Conservation (phyloP, 2,113 vertebrate species). For the Marcusenius ussheri region DNA sequence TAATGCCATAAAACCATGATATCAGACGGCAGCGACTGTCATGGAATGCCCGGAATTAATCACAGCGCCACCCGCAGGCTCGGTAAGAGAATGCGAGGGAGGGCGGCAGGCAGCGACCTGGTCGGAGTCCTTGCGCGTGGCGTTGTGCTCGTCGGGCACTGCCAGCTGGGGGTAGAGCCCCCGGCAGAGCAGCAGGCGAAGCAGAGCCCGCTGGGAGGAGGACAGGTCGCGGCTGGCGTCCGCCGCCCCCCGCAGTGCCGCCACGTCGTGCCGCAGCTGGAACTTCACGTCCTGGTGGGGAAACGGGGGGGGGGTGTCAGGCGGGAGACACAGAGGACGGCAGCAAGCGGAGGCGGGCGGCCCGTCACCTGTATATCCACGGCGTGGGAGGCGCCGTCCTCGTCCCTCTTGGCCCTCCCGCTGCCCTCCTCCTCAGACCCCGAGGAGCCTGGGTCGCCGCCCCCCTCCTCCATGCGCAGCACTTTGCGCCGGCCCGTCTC, state of each 20-base stretch:
- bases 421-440: slow-evolving; percentile 49
- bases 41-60: not conserved
- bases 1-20: not conserved
- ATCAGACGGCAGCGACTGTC: not conserved
- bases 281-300: slow-evolving; percentile 80
- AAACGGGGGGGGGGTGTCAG: not conserved
- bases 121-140: slow-evolving; percentile 77
- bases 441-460: slow-evolving; percentile 46
- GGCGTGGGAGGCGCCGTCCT: slow-evolving; percentile 28
- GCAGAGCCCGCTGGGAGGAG: slow-evolving; percentile 59
- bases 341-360: not conserved
- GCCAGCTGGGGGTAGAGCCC: slow-evolving; percentile 88
- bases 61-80: not conserved
- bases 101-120: slow-evolving; percentile 58
- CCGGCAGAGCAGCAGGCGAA: slow-evolving; percentile 74
- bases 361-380: slow-evolving; percentile 79
- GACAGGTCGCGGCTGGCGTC: slow-evolving; percentile 57
- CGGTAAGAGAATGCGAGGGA: not conserved
- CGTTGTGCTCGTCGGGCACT: slow-evolving; percentile 74
- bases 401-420: slow-evolving; percentile 36
- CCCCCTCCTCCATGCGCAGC: slow-evolving; percentile 61
- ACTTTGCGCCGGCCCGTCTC: slow-evolving; percentile 65
- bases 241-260: slow-evolving; percentile 64
- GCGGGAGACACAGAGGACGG: not conserved
- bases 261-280: slow-evolving; percentile 76